Evolutionary conservation across 2,888 invertebrate genomes (phyloP), one percentile per base, ranked within the genome.

Genomic region (Iphiclides podalirius): DNA sequence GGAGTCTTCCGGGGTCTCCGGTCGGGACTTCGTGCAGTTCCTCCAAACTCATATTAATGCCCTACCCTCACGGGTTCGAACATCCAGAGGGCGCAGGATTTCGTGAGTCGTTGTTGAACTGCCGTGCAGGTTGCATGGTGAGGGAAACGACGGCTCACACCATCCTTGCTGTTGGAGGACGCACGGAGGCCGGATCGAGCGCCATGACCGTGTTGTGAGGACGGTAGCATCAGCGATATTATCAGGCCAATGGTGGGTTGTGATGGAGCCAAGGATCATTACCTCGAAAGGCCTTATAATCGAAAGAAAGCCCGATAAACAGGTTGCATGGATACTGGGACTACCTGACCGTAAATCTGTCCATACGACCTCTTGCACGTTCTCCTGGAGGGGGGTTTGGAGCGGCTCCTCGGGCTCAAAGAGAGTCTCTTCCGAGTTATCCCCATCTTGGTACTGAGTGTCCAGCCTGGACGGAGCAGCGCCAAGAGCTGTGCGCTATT

Each of bases 241-340:
- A 0, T 47, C 54, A 70, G 66, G 39, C 6, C 67, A 67, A 1
- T 72, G 69, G 63, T 14, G 11, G 0, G 67, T 70, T 1, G 52
- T 52, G 6, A 16, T 47, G 50, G 70, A 74, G 47, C 62, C 64
- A 0, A 45, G 34, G 0, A 17, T 69, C 9, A 43, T 1, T 4
- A 72, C 71, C 0, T 26, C 47, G 0, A 37, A 34, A 0, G 75
- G 69, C 0, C 51, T 61, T 0, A 47, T n/a, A n/a, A n/a, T n/a
- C n/a, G n/a, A n/a, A n/a, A 46, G 67, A 0, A 76, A 74, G 53
- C 72, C 72, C 0, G 72, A 61, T 67, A 15, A 65, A 69, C 53
- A 56, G 43, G 0, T 28, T 37, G 17, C 54, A 63, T 37, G 57
- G 40, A 26, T 0, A 14, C 46, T 61, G 15, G 55, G 58, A 20